Conservation (phyloP, 2,888 invertebrate genomes). For the Cylindroiulus punctatus region DNA sequence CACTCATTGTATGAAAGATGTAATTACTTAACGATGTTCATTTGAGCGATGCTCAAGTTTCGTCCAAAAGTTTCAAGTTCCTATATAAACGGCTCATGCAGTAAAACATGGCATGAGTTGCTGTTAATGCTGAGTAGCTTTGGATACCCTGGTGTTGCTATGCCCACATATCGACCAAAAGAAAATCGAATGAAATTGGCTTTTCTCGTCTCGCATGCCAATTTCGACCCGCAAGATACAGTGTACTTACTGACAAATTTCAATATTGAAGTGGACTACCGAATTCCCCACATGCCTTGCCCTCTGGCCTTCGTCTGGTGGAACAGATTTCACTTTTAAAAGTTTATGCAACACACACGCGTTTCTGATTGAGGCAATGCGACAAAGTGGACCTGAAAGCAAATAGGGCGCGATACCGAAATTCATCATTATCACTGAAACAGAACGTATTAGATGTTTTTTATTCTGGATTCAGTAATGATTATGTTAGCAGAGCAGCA, state of each 20-base stretch:
- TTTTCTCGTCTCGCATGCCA: neutral
- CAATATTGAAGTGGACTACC: neutral
- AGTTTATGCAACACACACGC: conserved; percentile 4
- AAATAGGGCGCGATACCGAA: neutral
- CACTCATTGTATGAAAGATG: no score
- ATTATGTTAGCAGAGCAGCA: neutral
- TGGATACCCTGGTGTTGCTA: conserved; percentile 4
- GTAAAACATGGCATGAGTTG: neutral
- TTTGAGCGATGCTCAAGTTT: neutral
- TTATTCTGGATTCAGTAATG: neutral
- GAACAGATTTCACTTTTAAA: conserved; percentile 9
- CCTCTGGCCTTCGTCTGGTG: neutral
- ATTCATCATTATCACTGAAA: neutral
- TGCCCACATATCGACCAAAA: conserved; percentile 4
- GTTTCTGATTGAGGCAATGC: neutral
- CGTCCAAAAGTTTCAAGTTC: neutral
- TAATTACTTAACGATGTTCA: neutral
- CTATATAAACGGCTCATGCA: neutral
- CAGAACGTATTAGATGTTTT: neutral
- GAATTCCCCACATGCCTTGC: neutral
- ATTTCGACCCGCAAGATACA: neutral
- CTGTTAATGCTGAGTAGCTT: neutral
- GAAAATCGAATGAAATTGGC: conserved; percentile 19
- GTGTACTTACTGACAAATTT: neutral
- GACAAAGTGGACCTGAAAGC: neutral